Evolutionary conservation across 2,888 invertebrate species (phyloP), one percentile per base, ranked within the genome.

Genomic region (Gnatocerus cornutus): DNA sequence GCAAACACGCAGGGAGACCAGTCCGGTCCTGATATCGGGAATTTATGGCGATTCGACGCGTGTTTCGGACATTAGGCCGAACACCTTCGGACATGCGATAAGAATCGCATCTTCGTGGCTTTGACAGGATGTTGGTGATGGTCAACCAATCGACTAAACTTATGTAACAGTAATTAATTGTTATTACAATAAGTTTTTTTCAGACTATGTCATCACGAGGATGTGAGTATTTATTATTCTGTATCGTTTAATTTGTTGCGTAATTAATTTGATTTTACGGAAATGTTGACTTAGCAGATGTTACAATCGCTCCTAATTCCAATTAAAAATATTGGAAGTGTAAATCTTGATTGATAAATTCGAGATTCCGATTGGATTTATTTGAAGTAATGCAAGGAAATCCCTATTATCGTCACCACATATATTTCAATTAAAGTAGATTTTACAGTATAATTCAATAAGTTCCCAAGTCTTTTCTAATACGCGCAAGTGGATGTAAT

Each of bases 81-180:
- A 62, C 62, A 62, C 62, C 62, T 62, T 50, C 21, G 50, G 62
- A 48, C 48, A 50, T 48, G 48, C 62, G 74, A 73, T 77, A 77
- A 76, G 73, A 73, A 76, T 72, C 70, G 14, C 71, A 75, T 21
- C 21, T 21, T 77, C 74, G 75, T 76, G 13, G 76, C 76, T 69
- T 73, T 68, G 71, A 46, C 14, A 46, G 46, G 14, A 46, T 46
- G 10, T 50, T 43, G 43, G 14, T 43, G 43, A 7, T 43, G 43
- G 12, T 43, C 12, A 12, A 12, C 43, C 43, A 43, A 43, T 43
- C 43, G 46, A 5, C 33, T 4, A 14, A 46, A 46, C 8, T 9
- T 46, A 14, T 8, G 12, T 43, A 14, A 13, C 1, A 43, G 27
- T 46, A 21, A 46, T 46, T 46, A 21, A 46, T 46, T n/a, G 46